Conservation (phyloP, 2,888 invertebrate species). For the Agrotis puta region DNA sequence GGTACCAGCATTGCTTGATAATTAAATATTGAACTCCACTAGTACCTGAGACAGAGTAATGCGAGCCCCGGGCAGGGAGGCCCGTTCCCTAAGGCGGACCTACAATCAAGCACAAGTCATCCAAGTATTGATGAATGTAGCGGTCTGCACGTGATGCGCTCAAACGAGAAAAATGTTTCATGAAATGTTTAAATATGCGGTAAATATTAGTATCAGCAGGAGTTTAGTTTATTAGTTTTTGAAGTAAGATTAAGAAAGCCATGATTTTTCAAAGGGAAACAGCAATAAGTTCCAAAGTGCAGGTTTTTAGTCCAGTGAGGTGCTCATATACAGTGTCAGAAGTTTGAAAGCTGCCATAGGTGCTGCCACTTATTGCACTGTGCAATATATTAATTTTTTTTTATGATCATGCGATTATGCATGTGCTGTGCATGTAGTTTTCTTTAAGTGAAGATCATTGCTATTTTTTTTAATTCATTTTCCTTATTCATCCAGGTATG, state of each 20-base stretch:
- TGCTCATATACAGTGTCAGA: neutral
- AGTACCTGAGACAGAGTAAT: slow-evolving; percentile 69
- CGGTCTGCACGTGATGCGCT: slow-evolving; percentile 6
- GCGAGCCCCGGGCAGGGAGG: slow-evolving; percentile 68
- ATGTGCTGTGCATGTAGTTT: neutral
- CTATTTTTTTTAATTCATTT: neutral
- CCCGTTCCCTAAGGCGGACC: slow-evolving; percentile 70
- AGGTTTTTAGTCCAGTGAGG: neutral
- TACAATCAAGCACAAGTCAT: slow-evolving; percentile 67
- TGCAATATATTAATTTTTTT: slow-evolving; percentile 9
- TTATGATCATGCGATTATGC: slow-evolving; percentile 12
- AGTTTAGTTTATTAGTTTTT: neutral
- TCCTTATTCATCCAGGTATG: neutral
- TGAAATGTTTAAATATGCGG: slow-evolving; percentile 11
- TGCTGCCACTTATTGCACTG: slow-evolving; percentile 9
- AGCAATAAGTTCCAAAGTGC: slow-evolving; percentile 10
- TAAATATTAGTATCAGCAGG: neutral
- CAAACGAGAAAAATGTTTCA: slow-evolving; percentile 1
- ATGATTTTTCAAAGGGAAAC: slow-evolving; percentile 5
- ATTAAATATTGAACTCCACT: slow-evolving; percentile 43
- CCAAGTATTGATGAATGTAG: slow-evolving; percentile 29
- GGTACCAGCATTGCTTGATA: slow-evolving; percentile 69
- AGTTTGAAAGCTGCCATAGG: slow-evolving; percentile 4
- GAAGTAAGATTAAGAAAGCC: slow-evolving; percentile 15
- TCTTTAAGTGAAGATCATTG: neutral